Evolutionary conservation across 1,140 invertebrate species (phyloP), one percentile per base, ranked within the genome.

Genomic region (Homarus americanus): DNA sequence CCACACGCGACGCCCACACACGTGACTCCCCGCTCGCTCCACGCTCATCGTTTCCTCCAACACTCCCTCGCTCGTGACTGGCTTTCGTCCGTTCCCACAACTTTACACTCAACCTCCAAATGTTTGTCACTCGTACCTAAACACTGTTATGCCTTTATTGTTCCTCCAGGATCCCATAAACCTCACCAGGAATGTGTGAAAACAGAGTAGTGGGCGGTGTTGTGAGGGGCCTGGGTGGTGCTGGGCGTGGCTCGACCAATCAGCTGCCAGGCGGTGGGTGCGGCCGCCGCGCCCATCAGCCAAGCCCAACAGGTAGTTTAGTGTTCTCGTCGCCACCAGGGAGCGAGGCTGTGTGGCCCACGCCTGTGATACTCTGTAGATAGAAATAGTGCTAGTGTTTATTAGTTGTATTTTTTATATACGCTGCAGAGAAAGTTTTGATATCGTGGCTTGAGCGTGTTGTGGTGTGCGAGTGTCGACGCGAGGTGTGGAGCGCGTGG

Each of bases 251-350:
- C 76, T 78, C 76, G 85, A 66, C 85, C 85, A 87, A 87, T 87
- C 85, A 87, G 76, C 75, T 79, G 75, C 34, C 85, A 66, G 76
- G 53, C 85, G 38, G 85, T 63, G 85, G 85, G 85, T 87, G 85
- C 73, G 73, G 76, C 76, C 9, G 85, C 85, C 76, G 69, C 85
- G 85, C 85, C 85, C 85, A 87, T 63, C 85, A 41, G 73, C 85
- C 85, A 87, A 79, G 58, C 85, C 85, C 85, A 87, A 87, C 85
- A 87, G 85, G 85, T 87, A 87, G 85, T 87, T 87, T 87, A 87
- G 85, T 87, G 85, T 87, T 66, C 49, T 87, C 75, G 75, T 80
- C 75, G 85, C 76, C 76, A 49, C 76, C 75, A 87, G 76, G 76
- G 85, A 87, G 85, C 38, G 85, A 87, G 76, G 76, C 76, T 87